These are phyloP conservation scores for Tarsius wallacei DNA, from an alignment of 2,797 vertebrate genomes.

Conservation along the genomic window DNA sequence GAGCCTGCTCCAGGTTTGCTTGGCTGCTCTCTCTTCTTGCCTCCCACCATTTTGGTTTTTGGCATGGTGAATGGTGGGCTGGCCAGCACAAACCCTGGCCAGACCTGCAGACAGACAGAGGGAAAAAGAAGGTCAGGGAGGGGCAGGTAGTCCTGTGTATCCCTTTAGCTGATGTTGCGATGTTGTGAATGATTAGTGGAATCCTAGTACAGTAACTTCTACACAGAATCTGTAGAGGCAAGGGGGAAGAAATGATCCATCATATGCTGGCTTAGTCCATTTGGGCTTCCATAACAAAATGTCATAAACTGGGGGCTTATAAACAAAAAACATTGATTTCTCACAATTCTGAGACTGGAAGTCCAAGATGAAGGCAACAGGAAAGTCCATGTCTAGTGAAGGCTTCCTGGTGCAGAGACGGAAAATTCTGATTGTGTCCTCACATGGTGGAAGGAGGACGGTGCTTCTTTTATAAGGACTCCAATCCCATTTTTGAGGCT, in stretches of 20 bases:
- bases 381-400: fast-evolving
- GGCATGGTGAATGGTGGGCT: fast-evolving
- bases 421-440: no score
- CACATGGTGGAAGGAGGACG: fast-evolving
- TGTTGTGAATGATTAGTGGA: fast-evolving
- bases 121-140: not conserved
- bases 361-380: not conserved
- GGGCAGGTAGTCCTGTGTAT: fast-evolving
- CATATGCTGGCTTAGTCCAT: fast-evolving
- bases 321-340: not conserved
- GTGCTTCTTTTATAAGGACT: no score
- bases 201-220: not conserved
- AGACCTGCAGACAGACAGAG: no score
- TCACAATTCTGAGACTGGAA: not conserved
- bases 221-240: not conserved
- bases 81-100: fast-evolving
- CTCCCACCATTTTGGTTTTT: not conserved
- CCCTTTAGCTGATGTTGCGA: not conserved
- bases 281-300: not conserved
- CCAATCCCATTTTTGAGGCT: not conserved
- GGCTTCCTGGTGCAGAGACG: no score
- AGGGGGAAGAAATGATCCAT: not conserved
- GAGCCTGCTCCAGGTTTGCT: fast-evolving
- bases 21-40: fast-evolving
- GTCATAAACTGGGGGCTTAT: not conserved